Conservation (phyloP, 2,888 invertebrate species). For the Pocota personata region DNA sequence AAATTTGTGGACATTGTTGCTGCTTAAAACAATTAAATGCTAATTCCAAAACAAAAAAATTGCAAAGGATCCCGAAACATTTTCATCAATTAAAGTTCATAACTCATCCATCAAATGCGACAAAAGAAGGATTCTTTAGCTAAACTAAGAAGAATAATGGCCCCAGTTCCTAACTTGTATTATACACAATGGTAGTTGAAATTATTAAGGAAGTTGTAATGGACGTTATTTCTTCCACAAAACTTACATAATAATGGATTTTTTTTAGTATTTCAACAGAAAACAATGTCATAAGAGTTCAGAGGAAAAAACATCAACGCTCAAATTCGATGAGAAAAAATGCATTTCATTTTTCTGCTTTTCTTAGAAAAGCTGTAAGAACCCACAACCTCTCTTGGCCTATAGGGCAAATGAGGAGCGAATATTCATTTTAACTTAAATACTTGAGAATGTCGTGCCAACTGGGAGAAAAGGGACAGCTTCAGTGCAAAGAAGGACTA, state of each 20-base stretch:
- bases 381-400: slow-evolving; percentile 18
- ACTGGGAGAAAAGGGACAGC: not conserved
- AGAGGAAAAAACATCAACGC: not conserved
- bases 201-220: not conserved
- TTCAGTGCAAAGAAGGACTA: not conserved
- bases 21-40: too few species aligned
- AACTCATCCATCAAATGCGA: not conserved
- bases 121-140: not conserved
- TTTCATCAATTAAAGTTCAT: too few species aligned
- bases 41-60: too few species aligned
- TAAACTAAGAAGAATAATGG: not conserved
- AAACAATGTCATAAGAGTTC: not conserved
- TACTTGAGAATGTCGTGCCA: slow-evolving; percentile 21
- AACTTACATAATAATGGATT: not conserved
- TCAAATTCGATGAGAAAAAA: slow-evolving; percentile 7
- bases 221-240: not conserved
- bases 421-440: slow-evolving; percentile 29
- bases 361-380: not conserved
- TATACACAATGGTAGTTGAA: not conserved
- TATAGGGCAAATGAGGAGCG: slow-evolving; percentile 23
- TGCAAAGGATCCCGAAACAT: too few species aligned
- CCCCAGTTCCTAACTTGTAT: not conserved
- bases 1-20: too few species aligned
- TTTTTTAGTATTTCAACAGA: not conserved
- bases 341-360: slow-evolving; percentile 6